Evolutionary conservation across 2,888 invertebrate genomes (phyloP).

Genomic region (Hyppa rectilinea): DNA sequence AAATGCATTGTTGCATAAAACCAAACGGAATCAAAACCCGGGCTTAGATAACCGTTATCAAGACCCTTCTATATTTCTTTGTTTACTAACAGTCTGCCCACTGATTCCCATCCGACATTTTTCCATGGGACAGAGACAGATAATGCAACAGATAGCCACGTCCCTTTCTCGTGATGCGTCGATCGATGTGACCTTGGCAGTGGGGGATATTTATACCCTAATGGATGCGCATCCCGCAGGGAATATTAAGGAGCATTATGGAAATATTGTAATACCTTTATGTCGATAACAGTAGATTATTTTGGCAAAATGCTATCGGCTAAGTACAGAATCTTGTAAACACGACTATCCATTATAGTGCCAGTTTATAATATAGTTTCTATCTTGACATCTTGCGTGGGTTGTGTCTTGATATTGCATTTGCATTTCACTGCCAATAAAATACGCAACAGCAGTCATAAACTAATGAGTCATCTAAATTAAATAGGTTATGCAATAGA

Average conservation of each 20-base stretch:
- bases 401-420: not conserved
- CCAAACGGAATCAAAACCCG: slow-evolving; percentile 6
- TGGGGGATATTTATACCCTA: slow-evolving; percentile 72
- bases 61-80: slow-evolving; percentile 54
- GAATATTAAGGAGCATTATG: slow-evolving; percentile 48
- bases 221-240: slow-evolving; percentile 61
- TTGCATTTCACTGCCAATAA: slow-evolving; percentile 17
- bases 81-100: slow-evolving; percentile 78
- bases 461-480: not conserved
- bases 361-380: slow-evolving; percentile 13
- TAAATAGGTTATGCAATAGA: slow-evolving; percentile 22
- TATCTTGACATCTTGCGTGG: slow-evolving; percentile 14
- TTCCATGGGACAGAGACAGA: slow-evolving; percentile 66
- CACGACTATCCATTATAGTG: not conserved
- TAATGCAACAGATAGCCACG: slow-evolving; percentile 59
- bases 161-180: slow-evolving; percentile 70
- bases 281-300: slow-evolving; percentile 4
- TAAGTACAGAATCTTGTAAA: not conserved
- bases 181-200: slow-evolving; percentile 89
- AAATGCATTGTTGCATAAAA: slow-evolving; percentile 15
- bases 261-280: slow-evolving; percentile 39
- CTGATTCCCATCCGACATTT: slow-evolving; percentile 59
- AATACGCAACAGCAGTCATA: not conserved
- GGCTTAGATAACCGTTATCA: slow-evolving; percentile 47
- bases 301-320: not conserved